Percentiles rank a stretch among this genome's conserved stretches.
phyloP scores from a whole-genome alignment of 2,113 vertebrate genomes.

The Camelus dromedarius region DNA sequence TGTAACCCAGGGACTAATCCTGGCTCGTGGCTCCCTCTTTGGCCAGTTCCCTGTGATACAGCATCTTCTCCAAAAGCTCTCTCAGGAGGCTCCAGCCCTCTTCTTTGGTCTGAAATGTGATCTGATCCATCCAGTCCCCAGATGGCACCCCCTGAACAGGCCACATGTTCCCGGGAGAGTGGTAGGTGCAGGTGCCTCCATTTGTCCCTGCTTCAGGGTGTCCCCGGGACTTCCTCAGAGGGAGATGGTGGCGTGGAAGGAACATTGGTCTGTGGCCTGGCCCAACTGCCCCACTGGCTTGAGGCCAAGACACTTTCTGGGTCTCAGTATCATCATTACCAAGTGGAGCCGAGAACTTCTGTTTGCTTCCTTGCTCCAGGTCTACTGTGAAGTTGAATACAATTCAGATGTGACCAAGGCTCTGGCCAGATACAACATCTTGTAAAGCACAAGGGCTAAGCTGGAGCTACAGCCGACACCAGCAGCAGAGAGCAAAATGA shows the following conservation, averaged over 20 bases:
- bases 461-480: neutral
- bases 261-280: neutral
- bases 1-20: neutral
- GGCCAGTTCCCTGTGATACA: neutral
- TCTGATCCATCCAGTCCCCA: neutral
- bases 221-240: neutral
- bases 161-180: neutral
- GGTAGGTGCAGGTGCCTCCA: neutral
- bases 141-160: neutral
- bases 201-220: neutral
- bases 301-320: neutral
- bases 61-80: neutral
- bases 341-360: neutral
- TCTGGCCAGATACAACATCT: neutral
- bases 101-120: neutral
- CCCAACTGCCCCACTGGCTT: neutral
- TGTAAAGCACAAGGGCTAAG: neutral
- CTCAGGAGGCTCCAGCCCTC: neutral
- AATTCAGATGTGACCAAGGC: neutral
- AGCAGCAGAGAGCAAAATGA: neutral
- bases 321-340: neutral
- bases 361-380: neutral
- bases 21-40: neutral
- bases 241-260: neutral
- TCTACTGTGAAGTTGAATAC: constrained; percentile 2